phyloP scores from a whole-genome alignment of 2,113 vertebrate genomes.

The Hyperoodon ampullatus region DNA sequence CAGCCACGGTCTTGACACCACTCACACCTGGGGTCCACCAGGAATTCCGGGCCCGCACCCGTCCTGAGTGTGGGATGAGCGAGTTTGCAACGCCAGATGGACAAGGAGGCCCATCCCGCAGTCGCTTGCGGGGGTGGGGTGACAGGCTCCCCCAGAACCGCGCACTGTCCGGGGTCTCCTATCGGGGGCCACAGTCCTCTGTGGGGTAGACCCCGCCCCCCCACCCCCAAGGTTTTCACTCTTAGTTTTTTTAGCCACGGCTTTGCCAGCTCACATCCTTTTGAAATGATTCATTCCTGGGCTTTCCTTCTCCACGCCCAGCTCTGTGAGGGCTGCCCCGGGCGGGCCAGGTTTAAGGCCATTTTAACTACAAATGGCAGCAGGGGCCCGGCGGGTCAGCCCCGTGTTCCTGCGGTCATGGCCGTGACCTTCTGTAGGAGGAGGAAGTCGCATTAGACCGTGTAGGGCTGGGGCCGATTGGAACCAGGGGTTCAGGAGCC shows the following conservation, averaged over 20 bases:
- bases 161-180: fast-evolving
- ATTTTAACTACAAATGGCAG: slow-evolving; percentile 51
- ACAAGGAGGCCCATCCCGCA: fast-evolving
- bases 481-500: slow-evolving; percentile 45
- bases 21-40: neutral
- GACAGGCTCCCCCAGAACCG: neutral
- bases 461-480: slow-evolving; percentile 42
- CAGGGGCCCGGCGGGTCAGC: neutral
- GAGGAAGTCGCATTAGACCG: slow-evolving; percentile 66
- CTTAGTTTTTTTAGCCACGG: slow-evolving; percentile 4
- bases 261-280: neutral
- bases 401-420: neutral
- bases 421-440: neutral
- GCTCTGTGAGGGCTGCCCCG: neutral
- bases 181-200: fast-evolving
- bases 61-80: too few species aligned
- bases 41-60: fast-evolving
- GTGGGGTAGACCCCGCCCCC: neutral
- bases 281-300: neutral
- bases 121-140: fast-evolving
- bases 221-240: slow-evolving; percentile 15
- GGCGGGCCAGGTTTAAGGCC: slow-evolving; percentile 45
- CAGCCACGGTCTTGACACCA: fast-evolving
- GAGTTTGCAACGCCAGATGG: neutral
- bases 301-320: neutral